Evolutionary conservation across 2,888 invertebrate species (phyloP).

Genomic region (Coenonympha arcania): DNA sequence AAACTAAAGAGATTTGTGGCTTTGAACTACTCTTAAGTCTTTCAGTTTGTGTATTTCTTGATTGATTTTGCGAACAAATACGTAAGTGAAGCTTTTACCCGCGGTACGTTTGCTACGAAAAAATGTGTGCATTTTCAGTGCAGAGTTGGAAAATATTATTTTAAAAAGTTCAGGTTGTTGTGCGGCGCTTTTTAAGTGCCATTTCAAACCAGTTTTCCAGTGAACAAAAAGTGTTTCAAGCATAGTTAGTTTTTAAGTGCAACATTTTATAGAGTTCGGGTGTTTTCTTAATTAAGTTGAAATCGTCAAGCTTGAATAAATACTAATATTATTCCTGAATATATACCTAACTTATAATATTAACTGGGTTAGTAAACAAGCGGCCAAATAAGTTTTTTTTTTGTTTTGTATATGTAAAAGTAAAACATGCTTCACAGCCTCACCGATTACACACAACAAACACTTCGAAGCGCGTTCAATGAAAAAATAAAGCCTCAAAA

Average conservation of each 20-base stretch:
- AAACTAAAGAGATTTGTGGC: no score
- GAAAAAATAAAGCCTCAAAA: slow-evolving; percentile 16
- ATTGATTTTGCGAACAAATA: not conserved
- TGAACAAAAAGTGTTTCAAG: slow-evolving; percentile 4
- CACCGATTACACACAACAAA: not conserved
- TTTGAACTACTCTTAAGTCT: not conserved
- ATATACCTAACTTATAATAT: no score
- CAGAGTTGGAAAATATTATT: slow-evolving; percentile 1
- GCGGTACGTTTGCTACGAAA: not conserved
- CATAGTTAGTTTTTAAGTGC: not conserved
- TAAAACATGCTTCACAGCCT: not conserved
- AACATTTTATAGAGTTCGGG: not conserved
- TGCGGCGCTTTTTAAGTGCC: not conserved
- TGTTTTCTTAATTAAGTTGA: not conserved
- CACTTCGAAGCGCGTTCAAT: slow-evolving; percentile 8
- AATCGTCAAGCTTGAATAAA: no score
- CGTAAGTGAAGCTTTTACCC: no score
- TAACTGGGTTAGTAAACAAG: no score
- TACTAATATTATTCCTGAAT: no score
- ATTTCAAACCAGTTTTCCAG: slow-evolving; percentile 1
- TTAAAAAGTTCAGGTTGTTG: not conserved
- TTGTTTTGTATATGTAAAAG: not conserved
- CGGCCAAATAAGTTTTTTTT: no score
- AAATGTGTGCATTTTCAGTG: slow-evolving; percentile 1
- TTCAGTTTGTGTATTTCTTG: no score